Conservation (phyloP, 1,140 invertebrate species). For the Dendrolimus kikuchii region DNA sequence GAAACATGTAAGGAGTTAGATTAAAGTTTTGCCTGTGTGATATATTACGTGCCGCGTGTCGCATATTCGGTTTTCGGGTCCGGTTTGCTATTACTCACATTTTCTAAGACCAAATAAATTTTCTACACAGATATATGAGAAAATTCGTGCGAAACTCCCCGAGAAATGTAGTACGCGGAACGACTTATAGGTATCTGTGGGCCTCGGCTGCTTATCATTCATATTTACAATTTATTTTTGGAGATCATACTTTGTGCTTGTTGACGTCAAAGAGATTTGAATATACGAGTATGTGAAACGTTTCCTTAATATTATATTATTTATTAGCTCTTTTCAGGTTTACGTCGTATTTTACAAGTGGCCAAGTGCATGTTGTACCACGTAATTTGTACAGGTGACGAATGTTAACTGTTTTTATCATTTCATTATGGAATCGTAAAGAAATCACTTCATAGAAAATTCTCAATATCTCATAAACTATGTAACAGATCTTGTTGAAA, state of each 20-base stretch:
- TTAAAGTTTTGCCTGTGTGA: constrained; percentile 30
- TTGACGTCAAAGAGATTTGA: not conserved
- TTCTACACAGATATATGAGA: constrained; percentile 29
- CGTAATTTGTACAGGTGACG: too few relatives aligned
- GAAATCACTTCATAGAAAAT: too few relatives aligned
- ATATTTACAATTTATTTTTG: constrained; percentile 9
- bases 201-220: not conserved
- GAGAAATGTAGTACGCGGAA: constrained; percentile 12
- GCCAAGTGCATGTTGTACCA: too few relatives aligned
- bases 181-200: constrained; percentile 11
- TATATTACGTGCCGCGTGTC: constrained; percentile 34
- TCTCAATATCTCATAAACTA: too few relatives aligned
- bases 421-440: too few relatives aligned
- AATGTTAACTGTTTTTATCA: too few relatives aligned
- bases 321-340: too few relatives aligned
- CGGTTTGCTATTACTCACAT: constrained; percentile 28
- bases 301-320: too few relatives aligned
- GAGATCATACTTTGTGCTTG: constrained; percentile 4
- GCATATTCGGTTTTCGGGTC: constrained; percentile 24
- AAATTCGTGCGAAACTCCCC: constrained; percentile 18
- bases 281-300: too few relatives aligned
- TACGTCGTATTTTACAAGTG: too few relatives aligned
- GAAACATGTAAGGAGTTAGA: constrained; percentile 24
- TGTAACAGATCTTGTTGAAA: too few relatives aligned
- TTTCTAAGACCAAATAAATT: constrained; percentile 32